Base-by-base conservation (phyloP, 2,888 invertebrate genomes). In the Uropetala carovei region DNA sequence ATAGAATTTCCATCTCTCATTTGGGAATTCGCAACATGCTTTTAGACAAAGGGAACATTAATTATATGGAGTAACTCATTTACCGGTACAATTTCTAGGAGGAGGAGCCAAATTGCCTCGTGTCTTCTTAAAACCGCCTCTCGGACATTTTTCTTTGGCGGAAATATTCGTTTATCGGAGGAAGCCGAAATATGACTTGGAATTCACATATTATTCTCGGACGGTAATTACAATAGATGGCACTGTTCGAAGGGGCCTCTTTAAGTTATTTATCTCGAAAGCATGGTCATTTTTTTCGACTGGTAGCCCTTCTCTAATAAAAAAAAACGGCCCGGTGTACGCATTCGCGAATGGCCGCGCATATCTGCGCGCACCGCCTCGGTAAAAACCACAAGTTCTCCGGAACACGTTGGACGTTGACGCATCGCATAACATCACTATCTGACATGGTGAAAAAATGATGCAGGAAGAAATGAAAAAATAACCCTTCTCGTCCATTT, bases 381-480 rank as follows among this genome's bases (percentile, higher is more conserved):
- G 75, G 75, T 18, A 75, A 75, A 75, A 75, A 75, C 22, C 27
- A 27, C 75, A 22, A 22, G 13, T 75, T 75, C 75, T 14, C 27
- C 27, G 75, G 27, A 75, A 75, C 27, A 22, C 27, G 75, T 22
- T 75, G 75, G 75, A 75, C 75, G 27, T 75, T 75, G 75, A 75
- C 75, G 75, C 75, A 75, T 75, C 75, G 75, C 75, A 75, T 75
- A 75, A 27, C 75, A 75, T 75, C 75, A 75, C 75, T 75, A 27
- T 75, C 22, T 75, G 75, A 75, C 75, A 75, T 75, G 75, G 75
- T 27, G 27, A 75, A 75, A 75, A 75, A 27, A 75, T 75, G 75
- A 75, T 22, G 75, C 27, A 22, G 75, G 22, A 27, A 27, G 0
- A 27, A 10, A 75, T 5, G 13, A 27, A 75, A 75, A 75, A 75